A percentile compares a stretch with the other conserved stretches of the same genome.
Conservation (phyloP, 1,140 invertebrate genomes). For the Drosophila lacertosa region DNA sequence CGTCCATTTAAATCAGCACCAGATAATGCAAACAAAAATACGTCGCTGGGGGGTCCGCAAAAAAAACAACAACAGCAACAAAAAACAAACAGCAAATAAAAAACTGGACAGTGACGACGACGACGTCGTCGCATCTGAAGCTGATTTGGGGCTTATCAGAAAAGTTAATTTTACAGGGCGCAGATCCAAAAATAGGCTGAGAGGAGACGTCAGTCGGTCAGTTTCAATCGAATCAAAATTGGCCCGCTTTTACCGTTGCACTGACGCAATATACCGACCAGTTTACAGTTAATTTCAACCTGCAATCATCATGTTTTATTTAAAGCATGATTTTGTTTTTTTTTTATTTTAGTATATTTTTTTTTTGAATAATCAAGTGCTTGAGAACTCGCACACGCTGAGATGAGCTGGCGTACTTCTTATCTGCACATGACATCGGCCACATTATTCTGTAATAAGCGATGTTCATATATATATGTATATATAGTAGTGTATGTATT, state of each 20-base stretch:
- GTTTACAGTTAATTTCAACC: slow-evolving; percentile 27
- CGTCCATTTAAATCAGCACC: slow-evolving; percentile 63
- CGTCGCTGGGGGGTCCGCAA: slow-evolving; percentile 44
- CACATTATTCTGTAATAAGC: slow-evolving; percentile 56
- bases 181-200: slow-evolving; percentile 37
- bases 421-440: slow-evolving; percentile 62
- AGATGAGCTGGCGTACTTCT: slow-evolving; percentile 32
- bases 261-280: slow-evolving; percentile 30
- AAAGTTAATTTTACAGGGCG: slow-evolving; percentile 20
- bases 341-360: too few species aligned
- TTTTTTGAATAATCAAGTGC: slow-evolving; percentile 25
- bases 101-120: not conserved
- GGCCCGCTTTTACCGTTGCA: slow-evolving; percentile 15
- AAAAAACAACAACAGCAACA: slow-evolving; percentile 40
- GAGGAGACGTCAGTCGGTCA: slow-evolving; percentile 31
- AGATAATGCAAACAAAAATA: slow-evolving; percentile 68
- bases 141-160: slow-evolving; percentile 27
- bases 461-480: not conserved
- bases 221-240: slow-evolving; percentile 5
- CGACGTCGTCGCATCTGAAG: slow-evolving; percentile 9
- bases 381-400: slow-evolving; percentile 20
- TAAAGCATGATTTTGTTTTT: not conserved
- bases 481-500: not conserved
- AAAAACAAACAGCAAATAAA: too few species aligned
- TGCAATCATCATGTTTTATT: slow-evolving; percentile 13